These are phyloP conservation scores for Pelodiscus sinensis DNA, from an alignment of 2,113 vertebrate species.

Conservation along the genomic window DNA sequence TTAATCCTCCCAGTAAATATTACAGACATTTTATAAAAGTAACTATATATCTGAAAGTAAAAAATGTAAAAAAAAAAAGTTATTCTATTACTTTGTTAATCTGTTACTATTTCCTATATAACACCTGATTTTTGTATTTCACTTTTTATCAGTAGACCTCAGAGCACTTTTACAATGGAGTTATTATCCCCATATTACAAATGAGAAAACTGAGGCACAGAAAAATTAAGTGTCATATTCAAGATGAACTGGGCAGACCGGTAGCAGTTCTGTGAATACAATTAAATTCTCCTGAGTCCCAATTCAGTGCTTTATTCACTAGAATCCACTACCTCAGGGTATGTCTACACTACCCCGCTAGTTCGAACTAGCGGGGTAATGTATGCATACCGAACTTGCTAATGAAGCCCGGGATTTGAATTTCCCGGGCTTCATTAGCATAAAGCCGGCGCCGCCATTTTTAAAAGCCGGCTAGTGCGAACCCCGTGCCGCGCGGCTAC, in stretches of 20 bases:
- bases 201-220: background rate
- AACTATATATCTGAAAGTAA: background rate
- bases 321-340: accelerated
- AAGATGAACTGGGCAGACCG: background rate
- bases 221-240: background rate
- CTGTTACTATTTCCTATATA: background rate
- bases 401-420: too few species aligned
- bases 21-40: background rate
- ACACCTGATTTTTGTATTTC: background rate
- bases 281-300: background rate
- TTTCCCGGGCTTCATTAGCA: too few species aligned
- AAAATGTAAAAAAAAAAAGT: background rate
- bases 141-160: background rate
- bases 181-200: background rate
- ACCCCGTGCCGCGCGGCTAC: too few species aligned
- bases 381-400: too few species aligned
- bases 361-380: too few species aligned
- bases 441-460: too few species aligned
- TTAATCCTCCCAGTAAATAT: background rate
- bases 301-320: background rate
- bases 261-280: background rate
- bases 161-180: background rate
- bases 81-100: background rate
- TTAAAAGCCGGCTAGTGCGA: too few species aligned
- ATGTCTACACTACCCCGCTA: too few species aligned